Evolutionary conservation across 2,113 vertebrate species (phyloP), one percentile per base, ranked within the genome.

Genomic region (Stegostoma tigrinum): DNA sequence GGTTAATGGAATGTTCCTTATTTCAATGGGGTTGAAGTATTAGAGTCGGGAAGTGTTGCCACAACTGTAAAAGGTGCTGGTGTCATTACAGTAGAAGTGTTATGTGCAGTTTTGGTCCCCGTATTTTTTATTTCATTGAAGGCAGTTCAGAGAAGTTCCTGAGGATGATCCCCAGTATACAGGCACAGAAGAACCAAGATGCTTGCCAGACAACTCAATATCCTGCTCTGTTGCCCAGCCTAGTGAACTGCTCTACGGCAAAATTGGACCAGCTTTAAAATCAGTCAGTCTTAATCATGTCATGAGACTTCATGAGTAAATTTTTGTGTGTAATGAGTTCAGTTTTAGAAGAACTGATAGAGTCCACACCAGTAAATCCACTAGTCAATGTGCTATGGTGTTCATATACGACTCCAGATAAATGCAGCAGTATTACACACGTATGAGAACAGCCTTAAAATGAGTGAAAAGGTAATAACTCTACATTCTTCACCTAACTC

Each of bases 401-500:
- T 34, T 99, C 99, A 0, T 99, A 99, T 90, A 98, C 99, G 89
- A 99, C 99, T 0, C 98, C 99, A 0, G 99, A 98, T 86, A 99
- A 99, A 86, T 99, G 99, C 99, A 99, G 99, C 99, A 98, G 98
- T 97, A 98, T 99, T 96, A 99, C 99, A 38, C 99, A 99, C 98
- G 99, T 99, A 96, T 96, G 96, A 3, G 21, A 14, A 8, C 34
- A 24, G 52, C 24, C 27, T 34, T 95, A 3, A 5, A 64, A 83
- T 68, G 67, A 52, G 70, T 66, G 95, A 75, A 34, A 72, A 45
- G 55, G 3, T 7, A 72, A 52, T 48, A 6, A 86, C 6, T 45
- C 15, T 45, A 48, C 30, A 7, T 86, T 95, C 24, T 30, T 95
- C 94, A 95, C 72, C 55, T 2, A 68, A n/a, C 21, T 67, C 66